phyloP scores from a whole-genome alignment of 2,797 vertebrate species.

The Poeciliopsis gracilis region DNA sequence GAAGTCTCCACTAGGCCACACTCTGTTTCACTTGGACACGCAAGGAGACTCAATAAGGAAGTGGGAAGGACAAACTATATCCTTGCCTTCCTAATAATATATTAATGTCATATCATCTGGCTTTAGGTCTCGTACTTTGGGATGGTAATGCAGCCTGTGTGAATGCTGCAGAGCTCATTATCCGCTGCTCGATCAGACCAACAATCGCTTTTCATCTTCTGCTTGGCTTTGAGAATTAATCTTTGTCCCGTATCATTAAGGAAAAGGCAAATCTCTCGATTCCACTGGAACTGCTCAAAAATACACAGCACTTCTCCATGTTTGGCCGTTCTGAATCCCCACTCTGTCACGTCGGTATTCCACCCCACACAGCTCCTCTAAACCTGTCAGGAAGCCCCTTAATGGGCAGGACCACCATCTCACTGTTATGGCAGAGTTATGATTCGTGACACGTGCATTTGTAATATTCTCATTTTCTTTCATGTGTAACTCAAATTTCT shows the following conservation, averaged over 20 bases:
- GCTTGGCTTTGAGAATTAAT: conserved; percentile 17
- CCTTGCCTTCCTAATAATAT: conserved; percentile 37
- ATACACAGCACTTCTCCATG: background rate
- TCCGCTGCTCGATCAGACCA: background rate
- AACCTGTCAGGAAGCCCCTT: background rate
- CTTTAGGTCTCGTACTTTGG: conserved; percentile 20
- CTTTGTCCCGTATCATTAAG: conserved; percentile 12
- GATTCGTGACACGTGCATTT: conserved; percentile 3
- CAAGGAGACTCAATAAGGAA: conserved; percentile 39
- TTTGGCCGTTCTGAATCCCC: background rate
- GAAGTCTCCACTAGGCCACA: conserved; percentile 1
- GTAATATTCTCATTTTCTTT: conserved; percentile 12
- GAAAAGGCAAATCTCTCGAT: conserved; percentile 4
- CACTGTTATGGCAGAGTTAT: background rate
- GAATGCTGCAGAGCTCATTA: conserved; percentile 31
- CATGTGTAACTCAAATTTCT: background rate
- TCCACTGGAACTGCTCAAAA: conserved; percentile 7
- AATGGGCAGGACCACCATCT: conserved; percentile 5
- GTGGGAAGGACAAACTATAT: conserved; percentile 5
- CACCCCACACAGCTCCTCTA: background rate
- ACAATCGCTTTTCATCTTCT: conserved; percentile 16
- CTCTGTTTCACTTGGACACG: conserved; percentile 20
- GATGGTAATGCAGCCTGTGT: conserved; percentile 23
- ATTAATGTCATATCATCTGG: conserved; percentile 44
- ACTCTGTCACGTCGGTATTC: conserved; percentile 8